Evolutionary conservation across 64 coral and sea anemone genomes (phyloP).

Genomic region (Montipora foliosa): DNA sequence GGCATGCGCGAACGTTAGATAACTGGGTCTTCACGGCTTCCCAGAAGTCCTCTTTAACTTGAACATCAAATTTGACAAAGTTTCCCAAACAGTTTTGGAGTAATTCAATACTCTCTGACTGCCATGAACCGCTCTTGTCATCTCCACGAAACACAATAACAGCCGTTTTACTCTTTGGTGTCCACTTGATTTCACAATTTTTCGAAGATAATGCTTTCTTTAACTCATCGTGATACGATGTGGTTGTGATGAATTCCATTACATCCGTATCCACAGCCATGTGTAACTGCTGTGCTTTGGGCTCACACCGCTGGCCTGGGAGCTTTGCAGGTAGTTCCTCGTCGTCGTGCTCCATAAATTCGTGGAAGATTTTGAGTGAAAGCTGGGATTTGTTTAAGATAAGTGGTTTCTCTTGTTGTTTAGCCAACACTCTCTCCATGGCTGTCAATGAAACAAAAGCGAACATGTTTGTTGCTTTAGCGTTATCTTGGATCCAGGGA

Average conservation of each 20-base stretch:
- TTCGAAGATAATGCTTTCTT: conserved; percentile 38
- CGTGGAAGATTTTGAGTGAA: background rate
- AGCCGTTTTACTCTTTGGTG: background rate
- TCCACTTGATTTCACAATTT: conserved; percentile 57
- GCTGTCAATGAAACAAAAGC: background rate
- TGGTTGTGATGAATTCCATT: conserved; percentile 52
- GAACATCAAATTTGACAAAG: conserved; percentile 30
- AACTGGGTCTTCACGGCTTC: conserved; percentile 2
- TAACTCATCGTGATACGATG: conserved; percentile 10
- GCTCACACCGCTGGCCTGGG: background rate
- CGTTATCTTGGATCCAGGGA: too few relatives aligned
- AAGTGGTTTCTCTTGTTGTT: background rate
- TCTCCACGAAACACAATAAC: conserved; percentile 15
- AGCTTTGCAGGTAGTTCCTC: background rate
- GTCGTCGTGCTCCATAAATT: background rate
- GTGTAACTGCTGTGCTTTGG: conserved; percentile 3
- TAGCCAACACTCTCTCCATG: conserved; percentile 9
- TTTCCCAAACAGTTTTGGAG: conserved; percentile 22
- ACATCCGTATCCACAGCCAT: conserved; percentile 63
- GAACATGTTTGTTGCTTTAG: too few relatives aligned
- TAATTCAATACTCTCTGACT: conserved; percentile 31
- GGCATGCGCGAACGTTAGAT: background rate
- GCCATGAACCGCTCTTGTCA: conserved; percentile 23
- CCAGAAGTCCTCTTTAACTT: conserved; percentile 20
- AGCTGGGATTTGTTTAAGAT: background rate